phyloP scores from a whole-genome alignment of 2,888 invertebrate species.

The Rotaria macrura region DNA sequence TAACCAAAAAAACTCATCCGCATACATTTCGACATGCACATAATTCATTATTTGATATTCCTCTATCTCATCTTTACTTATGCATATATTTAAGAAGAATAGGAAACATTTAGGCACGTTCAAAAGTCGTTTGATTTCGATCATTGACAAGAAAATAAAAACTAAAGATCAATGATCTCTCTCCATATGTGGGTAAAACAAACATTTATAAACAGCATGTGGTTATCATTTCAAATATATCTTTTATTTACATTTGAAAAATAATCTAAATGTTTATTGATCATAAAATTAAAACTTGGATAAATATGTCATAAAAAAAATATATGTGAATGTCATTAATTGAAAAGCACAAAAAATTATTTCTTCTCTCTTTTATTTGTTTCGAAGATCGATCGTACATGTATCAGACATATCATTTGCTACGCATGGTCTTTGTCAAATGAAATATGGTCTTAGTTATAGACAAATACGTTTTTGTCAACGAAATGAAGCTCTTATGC shows the following conservation, averaged over 20 bases:
- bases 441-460: neutral
- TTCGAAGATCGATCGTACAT: neutral
- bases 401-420: neutral
- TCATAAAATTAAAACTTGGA: neutral
- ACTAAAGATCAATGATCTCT: neutral
- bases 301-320: neutral
- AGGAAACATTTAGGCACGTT: conserved; percentile 4
- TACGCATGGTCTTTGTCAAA: neutral
- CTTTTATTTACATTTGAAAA: neutral
- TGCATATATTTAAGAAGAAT: neutral
- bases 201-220: conserved; percentile 2
- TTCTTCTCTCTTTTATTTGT: neutral
- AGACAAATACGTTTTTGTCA: neutral
- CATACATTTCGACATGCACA: neutral
- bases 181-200: neutral
- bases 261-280: neutral
- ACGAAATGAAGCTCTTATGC: neutral
- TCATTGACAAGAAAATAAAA: neutral
- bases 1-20: neutral
- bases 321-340: neutral
- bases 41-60: neutral
- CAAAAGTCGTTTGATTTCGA: neutral
- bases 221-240: conserved; percentile 5
- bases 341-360: neutral
- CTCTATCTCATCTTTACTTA: neutral